Conservation (phyloP, 1,140 invertebrate species). For the Euglossa dilemma region DNA sequence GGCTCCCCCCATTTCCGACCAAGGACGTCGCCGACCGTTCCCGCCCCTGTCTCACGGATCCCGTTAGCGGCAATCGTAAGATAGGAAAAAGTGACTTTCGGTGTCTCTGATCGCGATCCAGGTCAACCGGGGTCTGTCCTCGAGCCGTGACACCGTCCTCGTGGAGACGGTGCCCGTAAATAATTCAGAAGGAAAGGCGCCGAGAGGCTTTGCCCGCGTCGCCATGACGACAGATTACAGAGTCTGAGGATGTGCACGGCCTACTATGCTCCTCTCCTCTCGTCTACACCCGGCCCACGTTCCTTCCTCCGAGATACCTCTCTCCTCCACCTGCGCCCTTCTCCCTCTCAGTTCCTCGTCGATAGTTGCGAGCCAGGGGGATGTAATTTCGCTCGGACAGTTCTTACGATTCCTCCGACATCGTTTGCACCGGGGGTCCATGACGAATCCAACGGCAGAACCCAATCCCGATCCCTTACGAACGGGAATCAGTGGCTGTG, state of each 20-base stretch:
- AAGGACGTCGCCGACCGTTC: not conserved
- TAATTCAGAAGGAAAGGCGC: conserved; percentile 71
- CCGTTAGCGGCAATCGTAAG: conserved; percentile 44
- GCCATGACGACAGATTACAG: conserved; percentile 73
- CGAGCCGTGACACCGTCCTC: conserved; percentile 61
- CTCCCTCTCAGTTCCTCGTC: conserved; percentile 22
- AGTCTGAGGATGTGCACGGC: conserved; percentile 61
- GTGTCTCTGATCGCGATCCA: conserved; percentile 65
- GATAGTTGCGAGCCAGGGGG: not conserved
- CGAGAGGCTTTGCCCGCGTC: conserved; percentile 62
- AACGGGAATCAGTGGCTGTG: no score
- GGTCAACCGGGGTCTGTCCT: conserved; percentile 65
- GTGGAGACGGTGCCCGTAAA: conserved; percentile 66
- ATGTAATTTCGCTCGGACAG: conserved; percentile 6
- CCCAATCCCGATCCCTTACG: no score
- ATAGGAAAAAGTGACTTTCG: conserved; percentile 54
- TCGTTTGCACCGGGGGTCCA: not conserved
- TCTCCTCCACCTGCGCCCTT: conserved; percentile 1
- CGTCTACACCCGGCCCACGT: conserved; percentile 22
- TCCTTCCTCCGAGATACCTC: conserved; percentile 19
- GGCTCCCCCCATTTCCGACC: not conserved
- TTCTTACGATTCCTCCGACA: conserved; percentile 23
- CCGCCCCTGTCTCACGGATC: not conserved
- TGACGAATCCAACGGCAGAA: not conserved
- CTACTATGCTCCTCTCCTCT: conserved; percentile 47